Evolutionary conservation across 92 coral and sea anemone species (phyloP).

Genomic region (Porites divaricata): DNA sequence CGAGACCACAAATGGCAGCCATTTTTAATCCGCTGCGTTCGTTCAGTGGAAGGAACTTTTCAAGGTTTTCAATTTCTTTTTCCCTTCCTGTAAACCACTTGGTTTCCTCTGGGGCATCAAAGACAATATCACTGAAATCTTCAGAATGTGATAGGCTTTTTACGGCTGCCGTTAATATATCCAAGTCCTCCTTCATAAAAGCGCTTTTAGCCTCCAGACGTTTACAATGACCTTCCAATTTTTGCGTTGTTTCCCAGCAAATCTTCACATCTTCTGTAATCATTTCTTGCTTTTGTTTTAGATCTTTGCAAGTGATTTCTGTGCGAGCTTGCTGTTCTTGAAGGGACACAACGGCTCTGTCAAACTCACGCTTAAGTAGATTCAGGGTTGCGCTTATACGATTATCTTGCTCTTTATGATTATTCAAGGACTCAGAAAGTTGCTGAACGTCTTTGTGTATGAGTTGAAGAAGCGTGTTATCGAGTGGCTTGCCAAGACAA

Average conservation of each 20-base stretch:
- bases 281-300: background rate
- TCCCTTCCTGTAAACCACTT: conserved; percentile 59
- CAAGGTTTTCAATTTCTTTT: conserved; percentile 43
- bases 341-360: background rate
- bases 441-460: conserved; percentile 24
- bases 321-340: background rate
- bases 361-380: background rate
- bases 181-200: background rate
- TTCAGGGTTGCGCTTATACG: background rate
- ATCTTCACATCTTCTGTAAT: background rate
- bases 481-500: conserved; percentile 52
- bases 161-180: background rate
- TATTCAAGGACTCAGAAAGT: conserved; percentile 12
- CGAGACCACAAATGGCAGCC: no score
- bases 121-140: background rate
- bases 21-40: background rate
- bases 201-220: background rate
- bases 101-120: conserved; percentile 63
- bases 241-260: background rate
- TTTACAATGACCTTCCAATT: background rate
- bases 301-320: background rate
- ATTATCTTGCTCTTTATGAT: background rate
- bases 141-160: background rate
- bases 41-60: conserved; percentile 6
- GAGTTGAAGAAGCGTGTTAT: conserved; percentile 34